Evolutionary conservation across 2,888 invertebrate species (phyloP), one percentile per base, ranked within the genome.

Genomic region (Hypomecis punctinalis): DNA sequence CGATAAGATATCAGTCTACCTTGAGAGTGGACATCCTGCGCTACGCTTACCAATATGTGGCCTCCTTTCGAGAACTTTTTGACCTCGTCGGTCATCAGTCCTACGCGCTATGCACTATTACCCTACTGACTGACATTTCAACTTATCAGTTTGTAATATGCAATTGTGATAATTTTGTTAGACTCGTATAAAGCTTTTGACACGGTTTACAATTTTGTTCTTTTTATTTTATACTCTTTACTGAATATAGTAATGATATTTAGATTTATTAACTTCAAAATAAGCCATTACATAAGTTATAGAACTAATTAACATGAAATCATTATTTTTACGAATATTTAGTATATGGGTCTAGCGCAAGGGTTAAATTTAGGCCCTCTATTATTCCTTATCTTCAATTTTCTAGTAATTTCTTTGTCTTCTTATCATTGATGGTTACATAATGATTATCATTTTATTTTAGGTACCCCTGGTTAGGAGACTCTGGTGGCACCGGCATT

Each of bases 381-480:
- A 5, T 47, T 47, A 47, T 33, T 47, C 5, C 9, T 2, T 4
- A 4, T 33, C 9, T 6, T 3, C 10, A 23, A 23, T 6, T 13
- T 7, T 5, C 11, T 23, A 33, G 23, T 13, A 33, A 10, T 35
- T 35, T 10, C 6, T 4, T 9, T 8, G 13, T 23, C 3, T 13
- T 5, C 1, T 13, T 2, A 10, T 5, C 35, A 23, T 23, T 6
- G 33, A 43, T 11, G 5, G 43, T 43, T 43, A 23, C 5, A 39
- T 9, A 9, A 39, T 39, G 7, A 39, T 39, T 39, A 39, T 3
- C 0, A 39, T 8, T 66, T 70, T 55, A 63, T 82, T 80, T n/a
- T 80, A 95, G 94, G 76, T 96, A 97, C 89, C 98, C 98, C 3
- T 98, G 98, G 98, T 86, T 98, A 69, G 97, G 97, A 36, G 97